Evolutionary conservation across 2,113 vertebrate species (phyloP).

Genomic region (Daubentonia madagascariensis): DNA sequence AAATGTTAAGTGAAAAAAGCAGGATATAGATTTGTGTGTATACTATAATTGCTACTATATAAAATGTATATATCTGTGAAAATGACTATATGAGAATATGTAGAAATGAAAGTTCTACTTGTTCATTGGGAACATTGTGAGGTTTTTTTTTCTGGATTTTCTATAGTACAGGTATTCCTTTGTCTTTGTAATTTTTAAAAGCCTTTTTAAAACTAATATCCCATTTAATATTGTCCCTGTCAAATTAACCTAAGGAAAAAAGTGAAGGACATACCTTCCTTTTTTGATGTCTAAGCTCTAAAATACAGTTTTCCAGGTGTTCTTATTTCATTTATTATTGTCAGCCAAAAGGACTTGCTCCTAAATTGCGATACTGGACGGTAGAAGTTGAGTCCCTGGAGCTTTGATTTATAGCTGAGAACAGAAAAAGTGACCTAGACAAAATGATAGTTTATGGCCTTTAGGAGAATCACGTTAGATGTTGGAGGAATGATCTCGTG

Average conservation of each 20-base stretch:
- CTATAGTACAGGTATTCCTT: neutral
- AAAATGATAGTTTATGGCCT: too few species aligned
- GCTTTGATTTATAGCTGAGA: neutral
- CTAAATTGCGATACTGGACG: neutral
- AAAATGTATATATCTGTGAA: neutral
- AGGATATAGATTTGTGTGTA: neutral
- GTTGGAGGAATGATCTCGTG: neutral
- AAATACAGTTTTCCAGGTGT: neutral
- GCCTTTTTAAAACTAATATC: neutral
- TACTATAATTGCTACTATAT: neutral
- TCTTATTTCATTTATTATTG: neutral
- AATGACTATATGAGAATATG: neutral
- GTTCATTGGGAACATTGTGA: neutral
- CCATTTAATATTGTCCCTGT: neutral
- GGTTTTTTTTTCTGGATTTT: neutral
- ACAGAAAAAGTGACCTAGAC: neutral
- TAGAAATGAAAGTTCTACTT: slow-evolving; percentile 1
- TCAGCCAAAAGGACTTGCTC: neutral
- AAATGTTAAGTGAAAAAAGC: neutral
- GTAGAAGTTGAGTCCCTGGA: neutral
- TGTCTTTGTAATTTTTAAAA: slow-evolving; percentile 8
- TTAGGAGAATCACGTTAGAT: neutral
- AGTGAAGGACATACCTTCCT: neutral
- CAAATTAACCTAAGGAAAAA: neutral
- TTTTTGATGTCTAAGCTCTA: neutral